These are phyloP conservation scores for Mythimna ferrago DNA, from an alignment of 2,888 invertebrate genomes.

Conservation along the genomic window DNA sequence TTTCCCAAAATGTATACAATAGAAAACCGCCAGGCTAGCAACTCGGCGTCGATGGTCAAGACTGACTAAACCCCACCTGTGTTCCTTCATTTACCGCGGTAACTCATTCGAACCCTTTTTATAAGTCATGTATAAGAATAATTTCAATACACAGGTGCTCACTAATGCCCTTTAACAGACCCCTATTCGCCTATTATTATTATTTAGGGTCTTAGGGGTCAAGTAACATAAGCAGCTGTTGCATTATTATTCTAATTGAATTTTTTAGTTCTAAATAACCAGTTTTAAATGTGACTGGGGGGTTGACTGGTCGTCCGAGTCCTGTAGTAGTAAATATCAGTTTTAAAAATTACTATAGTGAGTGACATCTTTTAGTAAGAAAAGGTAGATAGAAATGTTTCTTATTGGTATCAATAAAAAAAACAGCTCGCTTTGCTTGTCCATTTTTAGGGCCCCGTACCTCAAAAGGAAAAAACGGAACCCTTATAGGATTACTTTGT, in stretches of 20 bases:
- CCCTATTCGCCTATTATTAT: slow-evolving; percentile 17
- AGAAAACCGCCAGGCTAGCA: no score
- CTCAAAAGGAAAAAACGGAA: no score
- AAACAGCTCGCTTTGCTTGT: no score
- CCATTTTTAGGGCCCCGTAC: no score
- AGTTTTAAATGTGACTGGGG: slow-evolving; percentile 23
- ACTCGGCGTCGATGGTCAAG: no score
- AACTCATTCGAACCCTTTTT: no score
- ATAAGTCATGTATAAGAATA: neutral
- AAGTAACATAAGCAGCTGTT: slow-evolving; percentile 36
- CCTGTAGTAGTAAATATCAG: neutral
- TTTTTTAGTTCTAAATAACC: slow-evolving; percentile 20
- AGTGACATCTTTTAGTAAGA: neutral
- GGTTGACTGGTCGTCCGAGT: neutral
- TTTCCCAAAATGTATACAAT: no score
- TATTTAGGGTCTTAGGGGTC: slow-evolving; percentile 26
- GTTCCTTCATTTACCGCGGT: no score
- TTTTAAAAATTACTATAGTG: neutral
- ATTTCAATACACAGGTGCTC: slow-evolving; percentile 6
- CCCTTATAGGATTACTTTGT: no score
- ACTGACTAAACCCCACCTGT: no score
- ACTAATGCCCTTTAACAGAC: neutral
- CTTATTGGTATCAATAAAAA: neutral
- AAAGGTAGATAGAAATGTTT: neutral
- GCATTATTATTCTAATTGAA: neutral